Evolutionary conservation across 1,140 invertebrate species (phyloP).

Genomic region (Theocolax elegans): DNA sequence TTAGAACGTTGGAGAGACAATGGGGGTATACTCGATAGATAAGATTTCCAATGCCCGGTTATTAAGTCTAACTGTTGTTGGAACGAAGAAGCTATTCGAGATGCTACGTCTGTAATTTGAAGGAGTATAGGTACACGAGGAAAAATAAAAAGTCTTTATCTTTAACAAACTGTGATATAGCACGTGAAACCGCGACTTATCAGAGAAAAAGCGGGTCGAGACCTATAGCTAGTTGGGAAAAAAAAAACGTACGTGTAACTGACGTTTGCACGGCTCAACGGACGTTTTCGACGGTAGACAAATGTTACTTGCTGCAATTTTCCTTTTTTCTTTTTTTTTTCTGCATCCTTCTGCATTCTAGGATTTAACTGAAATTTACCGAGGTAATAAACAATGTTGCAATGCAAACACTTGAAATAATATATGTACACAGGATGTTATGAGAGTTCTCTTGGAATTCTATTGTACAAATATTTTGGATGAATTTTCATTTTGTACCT

Average conservation of each 20-base stretch:
- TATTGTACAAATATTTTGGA: no score
- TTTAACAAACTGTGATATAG: slow-evolving; percentile 8
- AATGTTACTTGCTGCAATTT: not conserved
- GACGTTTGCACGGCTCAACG: slow-evolving; percentile 5
- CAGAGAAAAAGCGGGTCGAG: not conserved
- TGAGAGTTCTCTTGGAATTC: no score
- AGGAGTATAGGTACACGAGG: no score
- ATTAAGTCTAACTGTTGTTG: slow-evolving; percentile 5
- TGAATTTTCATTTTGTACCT: no score
- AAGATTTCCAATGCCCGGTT: slow-evolving; percentile 16
- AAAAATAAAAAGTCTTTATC: not conserved
- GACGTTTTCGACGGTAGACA: not conserved
- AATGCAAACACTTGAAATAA: no score
- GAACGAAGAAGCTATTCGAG: slow-evolving; percentile 6
- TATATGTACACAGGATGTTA: no score
- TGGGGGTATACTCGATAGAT: no score
- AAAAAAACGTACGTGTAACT: slow-evolving; percentile 11
- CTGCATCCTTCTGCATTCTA: no score
- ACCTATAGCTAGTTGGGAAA: not conserved
- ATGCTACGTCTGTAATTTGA: slow-evolving; percentile 1
- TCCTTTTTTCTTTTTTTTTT: no score
- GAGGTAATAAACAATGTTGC: no score
- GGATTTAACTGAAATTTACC: no score
- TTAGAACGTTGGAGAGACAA: not conserved
- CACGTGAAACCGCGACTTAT: slow-evolving; percentile 19